Evolutionary conservation across 2,113 vertebrate species (phyloP), one percentile per base, ranked within the genome.

Genomic region (Pleuronectes platessa): DNA sequence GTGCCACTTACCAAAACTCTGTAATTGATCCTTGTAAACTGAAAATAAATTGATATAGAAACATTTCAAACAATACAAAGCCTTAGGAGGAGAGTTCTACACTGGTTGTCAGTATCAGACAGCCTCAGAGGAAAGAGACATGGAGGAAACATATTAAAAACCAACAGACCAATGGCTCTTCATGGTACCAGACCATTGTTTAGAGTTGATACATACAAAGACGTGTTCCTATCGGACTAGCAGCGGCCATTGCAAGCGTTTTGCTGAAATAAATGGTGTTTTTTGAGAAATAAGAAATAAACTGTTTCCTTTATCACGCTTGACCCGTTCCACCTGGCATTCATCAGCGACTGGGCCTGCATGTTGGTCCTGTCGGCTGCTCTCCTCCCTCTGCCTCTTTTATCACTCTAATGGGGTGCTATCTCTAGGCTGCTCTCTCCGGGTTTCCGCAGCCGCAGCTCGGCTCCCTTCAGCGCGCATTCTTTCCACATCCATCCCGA

Each of bases 361-460:
- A 81, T 92, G 91, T 85, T 79, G 89, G 91, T 88, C 91, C 88
- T 94, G 91, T 94, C 92, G 86, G 86, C 92, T 85, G 79, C 78
- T 90, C 94, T 93, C 93, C 92, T 88, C 88, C 92, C 89, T 93
- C 80, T 72, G 10, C 91, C 82, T 93, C 93, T 86, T 95, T 95
- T 94, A 95, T 94, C 93, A 91, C 94, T 94, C 92, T 87, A 94
- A 95, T 94, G 89, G 92, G 82, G 85, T 93, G 82, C 85, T 95
- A 87, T 95, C 93, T 94, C 90, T 92, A 86, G 88, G 83, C 1
- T 65, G 75, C 87, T 86, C 93, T 90, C 88, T 65, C 83, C 27
- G 37, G 74, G 76, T 85, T 88, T 84, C 86, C 47, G 2, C 81
- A 49, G 58, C 81, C 71, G 21, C 62, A 10, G 18, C 74, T 62